Percentiles rank a stretch among this genome's conserved stretches.
phyloP scores from a whole-genome alignment of 2,888 invertebrate genomes.

The Tachina lurida region DNA sequence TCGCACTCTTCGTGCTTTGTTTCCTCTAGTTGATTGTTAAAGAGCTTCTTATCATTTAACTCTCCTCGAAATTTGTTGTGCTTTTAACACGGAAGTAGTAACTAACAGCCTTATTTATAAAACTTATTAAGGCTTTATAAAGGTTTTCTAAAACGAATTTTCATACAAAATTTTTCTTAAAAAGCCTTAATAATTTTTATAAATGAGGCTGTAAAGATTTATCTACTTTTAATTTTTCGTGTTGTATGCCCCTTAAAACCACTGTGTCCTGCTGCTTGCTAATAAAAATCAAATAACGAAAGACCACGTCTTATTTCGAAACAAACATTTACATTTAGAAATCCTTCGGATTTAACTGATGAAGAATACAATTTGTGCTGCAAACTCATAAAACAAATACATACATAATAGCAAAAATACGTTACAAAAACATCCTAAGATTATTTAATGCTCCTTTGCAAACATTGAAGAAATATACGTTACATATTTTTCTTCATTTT shows the following conservation, averaged over 20 bases:
- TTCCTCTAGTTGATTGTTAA: too few relatives aligned
- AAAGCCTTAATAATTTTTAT: too few relatives aligned
- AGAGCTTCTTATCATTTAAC: too few relatives aligned
- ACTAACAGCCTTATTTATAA: too few relatives aligned
- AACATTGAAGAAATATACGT: neutral
- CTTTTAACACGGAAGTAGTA: too few relatives aligned
- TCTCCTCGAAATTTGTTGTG: too few relatives aligned
- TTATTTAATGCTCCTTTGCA: neutral
- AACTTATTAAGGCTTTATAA: too few relatives aligned
- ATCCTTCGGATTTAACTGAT: neutral
- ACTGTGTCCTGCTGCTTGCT: neutral
- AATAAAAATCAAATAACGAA: neutral
- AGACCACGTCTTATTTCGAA: neutral
- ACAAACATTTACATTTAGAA: neutral
- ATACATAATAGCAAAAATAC: neutral
- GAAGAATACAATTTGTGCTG: neutral
- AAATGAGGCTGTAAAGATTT: too few relatives aligned
- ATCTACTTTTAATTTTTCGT: too few relatives aligned
- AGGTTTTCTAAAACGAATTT: too few relatives aligned
- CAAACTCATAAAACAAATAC: constrained; percentile 24
- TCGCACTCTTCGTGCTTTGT: too few relatives aligned
- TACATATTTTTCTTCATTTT: neutral
- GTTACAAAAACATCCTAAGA: constrained; percentile 3
- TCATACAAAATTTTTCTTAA: too few relatives aligned
- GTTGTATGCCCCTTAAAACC: neutral